Evolutionary conservation across 35 echinoderm and acorn worm species (phyloP), one percentile per base, ranked within the genome.

Genomic region (Diadema setosum): DNA sequence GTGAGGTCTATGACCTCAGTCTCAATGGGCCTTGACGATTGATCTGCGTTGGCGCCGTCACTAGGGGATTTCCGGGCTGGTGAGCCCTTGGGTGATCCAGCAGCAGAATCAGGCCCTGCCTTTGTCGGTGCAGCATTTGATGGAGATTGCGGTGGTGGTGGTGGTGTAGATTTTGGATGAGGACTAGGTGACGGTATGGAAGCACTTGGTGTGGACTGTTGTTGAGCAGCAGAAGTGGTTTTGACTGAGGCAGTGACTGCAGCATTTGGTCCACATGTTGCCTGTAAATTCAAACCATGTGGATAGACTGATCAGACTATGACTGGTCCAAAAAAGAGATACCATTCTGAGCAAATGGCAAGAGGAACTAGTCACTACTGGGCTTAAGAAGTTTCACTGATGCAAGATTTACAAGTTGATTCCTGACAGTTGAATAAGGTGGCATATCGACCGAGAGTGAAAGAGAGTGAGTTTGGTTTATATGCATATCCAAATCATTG

Each of bases 1-100:
- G 85, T 87, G 21, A 87, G 64, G 24, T 87, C 85, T 50, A 87
- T 87, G 64, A 69, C 43, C 34, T 75, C 85, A 20, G 41, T 61
- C 42, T 87, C 85, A 35, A 3, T 5, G 26, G 25, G n/a, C n/a
- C n/a, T 35, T 37, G 74, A 36, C 26, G 74, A n/a, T 80, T 80
- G 36, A 39, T 44, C 12, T 12, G 74, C 35, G 36, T 35, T 80
- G 74, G 12, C n/a, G 25, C 26, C 33, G 41, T 80, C 74, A 24
- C 18, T 37, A 32, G 34, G 60, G 42, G 43, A 49, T 55, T 41
- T 46, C 33, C 30, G 45, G 39, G 4, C 11, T 8, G 80, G 36
- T 41, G 29, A 26, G 80, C 32, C 27, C 63, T 67, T 67, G 26
- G 63, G 83, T 23, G 57, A 21, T 39, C 58, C 82, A 35, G 82